Base-by-base conservation (phyloP, 2,797 vertebrate genomes). In the Brachyrhaphis roseni region DNA sequence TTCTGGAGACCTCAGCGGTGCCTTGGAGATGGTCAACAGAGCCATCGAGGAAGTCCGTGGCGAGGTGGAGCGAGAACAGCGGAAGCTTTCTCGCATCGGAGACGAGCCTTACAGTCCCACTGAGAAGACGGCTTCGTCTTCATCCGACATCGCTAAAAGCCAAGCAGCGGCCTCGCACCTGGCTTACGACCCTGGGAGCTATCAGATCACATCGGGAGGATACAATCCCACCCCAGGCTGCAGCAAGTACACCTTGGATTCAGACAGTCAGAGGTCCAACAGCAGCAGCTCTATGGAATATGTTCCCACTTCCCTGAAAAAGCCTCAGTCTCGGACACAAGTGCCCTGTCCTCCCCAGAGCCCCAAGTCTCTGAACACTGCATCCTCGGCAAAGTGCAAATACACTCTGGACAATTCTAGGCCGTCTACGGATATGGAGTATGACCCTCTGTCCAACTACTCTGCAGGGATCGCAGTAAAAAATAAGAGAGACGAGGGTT, bases 371-470 rank as follows among this genome's bases (percentile, higher is more conserved):
- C 91, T 84, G 2, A 92, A 75, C 59, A 90, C 86, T 57, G 70
- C 87, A 16, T 82, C 90, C 7, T 91, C 90, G 49, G 90, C 93
- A 1, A 97, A 96, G 78, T 90, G 92, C 81, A 99, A 99, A 88
- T 99, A 99, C 0, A 98, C 97, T 1, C 84, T 99, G 8, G 98
- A 99, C 84, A 96, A 96, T 85, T 97, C 96, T 0, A 97, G 91
- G 87, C 98, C 98, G 0, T 94, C 96, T 20, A 99, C 98, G 0
- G 98, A 99, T 86, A 93, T 99, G 94, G 98, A 99, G 77, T 99
- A 99, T 0, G 98, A 99, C 81, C 98, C 98, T 0, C 95, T 99
- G n/a, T 98, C 97, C 12, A 99, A 99, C 93, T 99, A 97, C 82
- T 96, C 97, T 0, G 97, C 98, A 47, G 96, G 97, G 76, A 97